phyloP scores from a whole-genome alignment of 2,888 invertebrate genomes.

The Lissocephala sabroskyi region DNA sequence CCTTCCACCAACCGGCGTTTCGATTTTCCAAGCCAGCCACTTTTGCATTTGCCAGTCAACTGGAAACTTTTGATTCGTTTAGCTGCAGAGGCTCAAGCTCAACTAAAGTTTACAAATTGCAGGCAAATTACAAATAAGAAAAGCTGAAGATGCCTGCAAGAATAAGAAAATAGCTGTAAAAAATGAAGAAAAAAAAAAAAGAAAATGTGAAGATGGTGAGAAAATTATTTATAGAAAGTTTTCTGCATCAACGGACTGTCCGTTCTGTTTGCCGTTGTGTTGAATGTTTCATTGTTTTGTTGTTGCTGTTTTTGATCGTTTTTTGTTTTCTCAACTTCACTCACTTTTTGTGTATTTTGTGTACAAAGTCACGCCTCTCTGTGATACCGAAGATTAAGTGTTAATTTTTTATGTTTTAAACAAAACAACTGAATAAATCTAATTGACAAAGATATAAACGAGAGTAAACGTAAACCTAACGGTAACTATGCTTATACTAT shows the following conservation, averaged over 20 bases:
- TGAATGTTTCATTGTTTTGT: constrained; percentile 6
- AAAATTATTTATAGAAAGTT: constrained; percentile 21
- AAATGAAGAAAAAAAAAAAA: too few relatives aligned
- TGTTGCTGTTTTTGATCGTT: constrained; percentile 19
- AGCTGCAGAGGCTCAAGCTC: neutral
- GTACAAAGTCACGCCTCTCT: constrained; percentile 70
- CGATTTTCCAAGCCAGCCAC: too few relatives aligned
- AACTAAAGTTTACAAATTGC: neutral
- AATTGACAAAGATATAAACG: too few relatives aligned
- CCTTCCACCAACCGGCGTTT: too few relatives aligned
- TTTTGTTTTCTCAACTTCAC: constrained; percentile 2
- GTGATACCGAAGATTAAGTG: constrained; percentile 69
- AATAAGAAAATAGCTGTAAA: too few relatives aligned
- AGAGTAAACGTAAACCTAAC: too few relatives aligned
- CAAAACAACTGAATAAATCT: constrained; percentile 31
- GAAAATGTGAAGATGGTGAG: constrained; percentile 8
- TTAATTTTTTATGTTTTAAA: constrained; percentile 58
- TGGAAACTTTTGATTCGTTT: too few relatives aligned
- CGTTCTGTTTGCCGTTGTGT: too few relatives aligned
- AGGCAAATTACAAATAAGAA: too few relatives aligned
- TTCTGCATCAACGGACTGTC: constrained; percentile 36
- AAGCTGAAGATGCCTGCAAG: too few relatives aligned
- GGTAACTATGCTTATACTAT: neutral
- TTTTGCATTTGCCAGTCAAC: too few relatives aligned
- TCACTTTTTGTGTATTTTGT: constrained; percentile 44